A percentile compares a stretch with the other conserved stretches of the same genome.
phyloP scores from a whole-genome alignment of 1,140 invertebrate species.

The Adelges cooleyi region DNA sequence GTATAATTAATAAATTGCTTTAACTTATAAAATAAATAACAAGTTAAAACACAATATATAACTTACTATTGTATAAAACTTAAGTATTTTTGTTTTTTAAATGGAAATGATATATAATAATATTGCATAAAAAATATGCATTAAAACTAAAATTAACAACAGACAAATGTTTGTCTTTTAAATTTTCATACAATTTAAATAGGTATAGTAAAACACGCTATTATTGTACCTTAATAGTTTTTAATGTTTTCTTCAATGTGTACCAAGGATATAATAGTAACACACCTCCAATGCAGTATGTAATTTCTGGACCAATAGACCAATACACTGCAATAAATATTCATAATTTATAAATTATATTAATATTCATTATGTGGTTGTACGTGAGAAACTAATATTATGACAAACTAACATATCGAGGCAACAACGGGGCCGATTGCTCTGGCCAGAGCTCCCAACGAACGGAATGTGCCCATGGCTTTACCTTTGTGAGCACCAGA shows the following conservation, averaged over 20 bases:
- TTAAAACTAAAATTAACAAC: no score
- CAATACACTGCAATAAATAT: constrained; percentile 57
- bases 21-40: no score
- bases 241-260: constrained; percentile 27
- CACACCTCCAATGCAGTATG: constrained; percentile 59
- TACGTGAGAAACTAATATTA: neutral
- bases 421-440: constrained; percentile 84
- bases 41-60: no score
- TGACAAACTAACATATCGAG: constrained; percentile 49
- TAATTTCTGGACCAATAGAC: constrained; percentile 60
- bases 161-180: no score
- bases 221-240: no score
- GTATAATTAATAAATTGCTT: no score
- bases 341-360: constrained; percentile 15
- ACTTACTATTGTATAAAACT: no score
- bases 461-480: constrained; percentile 85
- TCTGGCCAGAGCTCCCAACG: constrained; percentile 81
- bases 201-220: no score
- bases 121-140: no score
- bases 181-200: no score
- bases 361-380: neutral
- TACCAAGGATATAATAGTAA: constrained; percentile 50
- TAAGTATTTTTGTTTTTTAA: no score
- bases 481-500: constrained; percentile 77
- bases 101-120: no score